A percentile compares a stretch with the other conserved stretches of the same genome.
Evolutionary conservation across 2,888 invertebrate species (phyloP).

Genomic region (Copidosoma aretas): DNA sequence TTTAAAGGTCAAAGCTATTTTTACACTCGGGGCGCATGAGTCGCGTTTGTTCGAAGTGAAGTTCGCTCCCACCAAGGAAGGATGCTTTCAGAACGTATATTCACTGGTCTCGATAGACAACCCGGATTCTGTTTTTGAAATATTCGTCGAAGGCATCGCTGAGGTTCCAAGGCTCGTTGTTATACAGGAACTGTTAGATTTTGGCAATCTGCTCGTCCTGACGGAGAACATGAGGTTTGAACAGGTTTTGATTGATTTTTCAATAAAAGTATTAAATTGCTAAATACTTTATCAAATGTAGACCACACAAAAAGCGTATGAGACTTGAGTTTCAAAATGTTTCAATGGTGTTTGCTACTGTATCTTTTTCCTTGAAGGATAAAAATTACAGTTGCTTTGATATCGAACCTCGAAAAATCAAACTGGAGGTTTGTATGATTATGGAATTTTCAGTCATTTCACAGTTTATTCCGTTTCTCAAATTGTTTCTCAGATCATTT

Average conservation of each 20-base stretch:
- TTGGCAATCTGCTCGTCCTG: conserved; percentile 24
- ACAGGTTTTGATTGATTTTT: conserved; percentile 2
- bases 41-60: conserved; percentile 46
- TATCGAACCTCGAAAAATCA: conserved; percentile 58
- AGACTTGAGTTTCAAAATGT: conserved; percentile 66
- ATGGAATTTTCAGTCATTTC: too few species aligned
- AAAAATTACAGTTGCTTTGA: conserved; percentile 63
- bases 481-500: too few species aligned
- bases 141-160: conserved; percentile 47
- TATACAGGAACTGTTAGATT: conserved; percentile 45
- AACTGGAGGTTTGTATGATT: conserved; percentile 45
- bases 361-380: conserved; percentile 63
- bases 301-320: conserved; percentile 14
- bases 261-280: neutral
- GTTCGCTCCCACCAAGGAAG: conserved; percentile 48
- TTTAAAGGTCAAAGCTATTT: too few species aligned
- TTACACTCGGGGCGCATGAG: conserved; percentile 47
- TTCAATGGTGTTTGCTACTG: conserved; percentile 65
- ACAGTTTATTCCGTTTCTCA: too few species aligned
- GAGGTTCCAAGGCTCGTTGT: conserved; percentile 51
- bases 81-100: conserved; percentile 46
- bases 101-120: conserved; percentile 45
- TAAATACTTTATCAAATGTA: neutral
- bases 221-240: neutral
- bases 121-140: conserved; percentile 37